A percentile compares a stretch with the other conserved stretches of the same genome.
These are phyloP conservation scores for Euplexia lucipara DNA, from an alignment of 2,888 invertebrate species.

Conservation along the genomic window DNA sequence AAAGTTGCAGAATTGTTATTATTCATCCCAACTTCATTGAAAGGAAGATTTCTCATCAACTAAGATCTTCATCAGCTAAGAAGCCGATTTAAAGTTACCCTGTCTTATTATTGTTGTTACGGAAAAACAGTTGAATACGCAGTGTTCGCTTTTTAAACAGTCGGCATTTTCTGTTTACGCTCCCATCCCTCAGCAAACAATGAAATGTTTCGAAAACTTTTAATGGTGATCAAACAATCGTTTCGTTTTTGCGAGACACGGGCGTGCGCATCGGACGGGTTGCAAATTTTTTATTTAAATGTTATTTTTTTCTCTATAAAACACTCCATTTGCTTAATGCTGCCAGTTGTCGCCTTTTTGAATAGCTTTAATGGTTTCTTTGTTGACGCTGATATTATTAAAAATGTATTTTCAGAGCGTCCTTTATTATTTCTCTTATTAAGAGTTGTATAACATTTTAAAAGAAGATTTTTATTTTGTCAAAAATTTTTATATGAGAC, in stretches of 20 bases:
- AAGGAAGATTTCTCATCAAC: slow-evolving; percentile 56
- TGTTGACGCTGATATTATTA: slow-evolving; percentile 40
- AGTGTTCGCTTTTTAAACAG: slow-evolving; percentile 65
- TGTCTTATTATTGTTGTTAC: slow-evolving; percentile 59
- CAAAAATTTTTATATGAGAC: slow-evolving; percentile 1
- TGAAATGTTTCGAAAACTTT: slow-evolving; percentile 85
- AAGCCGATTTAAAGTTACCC: slow-evolving; percentile 46
- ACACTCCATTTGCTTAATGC: slow-evolving; percentile 76
- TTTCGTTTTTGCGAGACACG: slow-evolving; percentile 73
- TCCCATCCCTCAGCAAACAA: slow-evolving; percentile 75
- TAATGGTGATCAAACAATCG: slow-evolving; percentile 88
- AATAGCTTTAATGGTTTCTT: slow-evolving; percentile 61
- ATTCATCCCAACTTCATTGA: neutral
- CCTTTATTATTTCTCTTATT: slow-evolving; percentile 4
- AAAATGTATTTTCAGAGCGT: neutral
- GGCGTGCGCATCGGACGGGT: slow-evolving; percentile 64
- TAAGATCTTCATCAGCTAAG: slow-evolving; percentile 56
- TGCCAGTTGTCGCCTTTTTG: slow-evolving; percentile 70
- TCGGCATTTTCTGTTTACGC: slow-evolving; percentile 76
- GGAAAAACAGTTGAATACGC: slow-evolving; percentile 62
- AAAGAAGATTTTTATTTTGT: too few relatives aligned
- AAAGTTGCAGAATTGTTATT: slow-evolving; percentile 12
- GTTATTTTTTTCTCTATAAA: slow-evolving; percentile 64
- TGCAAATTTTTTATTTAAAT: slow-evolving; percentile 66
- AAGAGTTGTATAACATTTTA: neutral